Evolutionary conservation across 2,797 vertebrate genomes (phyloP), one percentile per base, ranked within the genome.

Genomic region (Lemur catta): DNA sequence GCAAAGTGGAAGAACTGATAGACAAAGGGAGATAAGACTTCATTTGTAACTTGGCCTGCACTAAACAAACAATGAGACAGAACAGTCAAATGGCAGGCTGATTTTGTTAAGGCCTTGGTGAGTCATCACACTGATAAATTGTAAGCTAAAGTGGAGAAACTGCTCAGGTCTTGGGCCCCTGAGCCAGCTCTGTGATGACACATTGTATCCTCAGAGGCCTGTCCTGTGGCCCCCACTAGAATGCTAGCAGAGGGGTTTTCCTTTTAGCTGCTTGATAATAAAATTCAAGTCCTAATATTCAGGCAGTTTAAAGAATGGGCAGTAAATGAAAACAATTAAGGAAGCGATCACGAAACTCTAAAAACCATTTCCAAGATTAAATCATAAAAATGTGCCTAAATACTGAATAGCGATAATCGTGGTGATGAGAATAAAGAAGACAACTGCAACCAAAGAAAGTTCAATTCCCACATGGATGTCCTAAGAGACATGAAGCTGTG

Each of bases 311-410:
- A 89, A 79, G 30, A 94, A 96, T 52, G 48, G 46, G n/a, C 46
- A 88, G 28, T 79, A 95, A 90, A 57, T 11, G 24, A 90, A 95
- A 82, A 93, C 67, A 59, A 94, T 96, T 82, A 94, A 94, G 87
- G 84, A 96, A 94, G 89, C 76, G n/a, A 79, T 92, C 67, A 46
- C 46, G 43, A 89, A 88, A 50, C 74, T 61, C 76, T 84, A 63
- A 89, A 78, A 86, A 50, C 46, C 61, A 79, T 67, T 89, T 93
- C 63, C 15, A 80, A 96, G 50, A 91, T 0, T 84, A 67, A 88
- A 72, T 90, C 69, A 61, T 57, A 88, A 97, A 88, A 95, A 95
- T 65, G 48, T 81, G 28, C 46, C 76, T 80, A 61, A 96, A 80
- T 85, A 50, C 80, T 84, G 74, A 55, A 84, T 61, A 69, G 71